These are phyloP conservation scores for Paedocypris sp. DNA, from an alignment of 2,113 vertebrate genomes.

Conservation along the genomic window DNA sequence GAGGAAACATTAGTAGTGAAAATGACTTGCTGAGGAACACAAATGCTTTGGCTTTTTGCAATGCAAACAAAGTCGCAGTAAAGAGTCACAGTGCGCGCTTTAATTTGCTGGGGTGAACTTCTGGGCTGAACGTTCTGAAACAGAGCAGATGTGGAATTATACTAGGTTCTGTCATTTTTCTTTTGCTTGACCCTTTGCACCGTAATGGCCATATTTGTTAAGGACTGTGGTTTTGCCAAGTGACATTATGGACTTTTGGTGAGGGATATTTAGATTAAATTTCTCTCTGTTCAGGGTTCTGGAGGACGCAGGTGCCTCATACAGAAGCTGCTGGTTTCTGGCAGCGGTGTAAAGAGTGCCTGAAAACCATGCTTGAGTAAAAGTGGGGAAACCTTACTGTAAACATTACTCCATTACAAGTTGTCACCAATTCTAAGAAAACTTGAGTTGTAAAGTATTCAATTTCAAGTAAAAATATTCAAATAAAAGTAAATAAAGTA, in stretches of 20 bases:
- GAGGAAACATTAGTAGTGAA: neutral
- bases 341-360: too few species aligned
- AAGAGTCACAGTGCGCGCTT: too few species aligned
- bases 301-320: constrained; percentile 4
- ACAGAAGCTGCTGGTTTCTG: neutral
- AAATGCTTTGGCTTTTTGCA: neutral
- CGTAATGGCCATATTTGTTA: neutral
- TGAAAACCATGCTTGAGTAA: too few species aligned
- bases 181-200: neutral
- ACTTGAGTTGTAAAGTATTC: too few species aligned
- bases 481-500: too few species aligned
- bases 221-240: constrained; percentile 15
- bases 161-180: neutral
- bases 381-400: too few species aligned
- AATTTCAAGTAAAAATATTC: too few species aligned
- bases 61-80: neutral
- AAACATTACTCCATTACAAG: too few species aligned
- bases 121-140: neutral
- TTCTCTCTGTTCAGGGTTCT: neutral
- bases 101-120: neutral
- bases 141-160: constrained; percentile 10
- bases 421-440: too few species aligned
- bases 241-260: constrained; percentile 5
- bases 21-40: neutral
- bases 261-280: constrained; percentile 20